Evolutionary conservation across 2,888 invertebrate species (phyloP).

Genomic region (Synanthedon tipuliformis): DNA sequence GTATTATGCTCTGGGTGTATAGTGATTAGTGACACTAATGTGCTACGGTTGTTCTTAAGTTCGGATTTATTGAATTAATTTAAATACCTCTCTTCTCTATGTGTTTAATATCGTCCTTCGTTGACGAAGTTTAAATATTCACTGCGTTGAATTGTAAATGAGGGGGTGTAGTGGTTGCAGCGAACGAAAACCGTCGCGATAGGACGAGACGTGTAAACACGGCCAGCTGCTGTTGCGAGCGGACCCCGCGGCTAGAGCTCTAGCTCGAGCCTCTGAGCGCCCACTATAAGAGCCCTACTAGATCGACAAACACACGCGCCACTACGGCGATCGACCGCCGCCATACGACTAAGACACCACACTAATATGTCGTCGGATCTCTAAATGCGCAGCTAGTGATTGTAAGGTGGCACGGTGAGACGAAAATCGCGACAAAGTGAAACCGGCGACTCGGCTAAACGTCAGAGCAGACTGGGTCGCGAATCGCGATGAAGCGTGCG

Average conservation of each 20-base stretch:
- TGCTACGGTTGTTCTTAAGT: constrained; percentile 54
- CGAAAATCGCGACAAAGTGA: constrained; percentile 35
- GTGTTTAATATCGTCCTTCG: constrained; percentile 26
- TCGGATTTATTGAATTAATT: constrained; percentile 49
- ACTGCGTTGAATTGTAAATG: constrained; percentile 62
- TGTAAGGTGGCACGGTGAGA: constrained; percentile 32
- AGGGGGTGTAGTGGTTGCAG: constrained; percentile 50
- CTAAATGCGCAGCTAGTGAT: constrained; percentile 46
- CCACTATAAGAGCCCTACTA: constrained; percentile 1
- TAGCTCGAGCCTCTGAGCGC: constrained; percentile 15
- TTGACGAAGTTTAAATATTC: constrained; percentile 60
- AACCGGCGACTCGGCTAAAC: constrained; percentile 60
- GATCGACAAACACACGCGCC: constrained; percentile 2
- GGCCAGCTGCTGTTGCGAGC: constrained; percentile 47
- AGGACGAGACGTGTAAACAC: constrained; percentile 60
- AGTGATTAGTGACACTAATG: constrained; percentile 61
- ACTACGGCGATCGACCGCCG: constrained; percentile 19
- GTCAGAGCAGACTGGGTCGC: constrained; percentile 66
- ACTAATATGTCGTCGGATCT: constrained; percentile 21
- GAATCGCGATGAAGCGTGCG: constrained; percentile 46
- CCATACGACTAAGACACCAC: constrained; percentile 14
- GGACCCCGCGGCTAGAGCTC: constrained; percentile 22
- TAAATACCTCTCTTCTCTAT: constrained; percentile 59
- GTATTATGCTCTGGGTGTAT: constrained; percentile 49
- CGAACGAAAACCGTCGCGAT: constrained; percentile 33